Evolutionary conservation across 2,113 vertebrate species (phyloP).

Genomic region (Hyla sarda): DNA sequence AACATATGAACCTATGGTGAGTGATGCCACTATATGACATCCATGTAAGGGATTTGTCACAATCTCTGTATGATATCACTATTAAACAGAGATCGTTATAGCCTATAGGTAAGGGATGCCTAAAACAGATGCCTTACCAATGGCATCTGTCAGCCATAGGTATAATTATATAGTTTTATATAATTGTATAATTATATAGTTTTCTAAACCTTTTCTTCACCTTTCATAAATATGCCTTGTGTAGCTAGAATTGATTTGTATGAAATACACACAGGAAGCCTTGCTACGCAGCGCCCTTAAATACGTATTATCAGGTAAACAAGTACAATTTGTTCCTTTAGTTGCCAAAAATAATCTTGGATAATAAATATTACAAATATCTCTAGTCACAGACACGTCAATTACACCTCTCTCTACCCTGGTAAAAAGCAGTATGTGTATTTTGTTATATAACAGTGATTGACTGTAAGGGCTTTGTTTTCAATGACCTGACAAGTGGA

Average conservation of each 20-base stretch:
- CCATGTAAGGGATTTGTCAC: too few relatives aligned
- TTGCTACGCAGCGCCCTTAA: not conserved
- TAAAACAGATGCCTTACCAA: too few relatives aligned
- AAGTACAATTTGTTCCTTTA: not conserved
- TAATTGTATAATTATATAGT: too few relatives aligned
- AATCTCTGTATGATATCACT: too few relatives aligned
- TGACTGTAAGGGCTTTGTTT: slow-evolving; percentile 1
- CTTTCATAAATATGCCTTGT: not conserved
- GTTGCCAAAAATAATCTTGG: not conserved
- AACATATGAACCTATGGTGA: too few relatives aligned
- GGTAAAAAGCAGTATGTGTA: not conserved
- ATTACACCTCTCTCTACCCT: not conserved
- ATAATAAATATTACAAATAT: not conserved
- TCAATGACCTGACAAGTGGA: slow-evolving; percentile 34
- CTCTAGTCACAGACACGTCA: not conserved
- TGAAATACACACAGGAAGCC: not conserved
- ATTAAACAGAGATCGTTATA: too few relatives aligned
- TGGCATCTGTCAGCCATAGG: too few relatives aligned
- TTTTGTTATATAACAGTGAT: slow-evolving; percentile 20
- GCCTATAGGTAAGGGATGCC: too few relatives aligned
- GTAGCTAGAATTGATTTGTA: not conserved
- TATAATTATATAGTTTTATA: too few relatives aligned
- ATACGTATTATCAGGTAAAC: not conserved
- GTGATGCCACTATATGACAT: too few relatives aligned
- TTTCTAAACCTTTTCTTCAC: not conserved